Percentiles rank a stretch among this genome's conserved stretches.
phyloP scores from a whole-genome alignment of 1,140 invertebrate species.

The Lasaia peninsularis region DNA sequence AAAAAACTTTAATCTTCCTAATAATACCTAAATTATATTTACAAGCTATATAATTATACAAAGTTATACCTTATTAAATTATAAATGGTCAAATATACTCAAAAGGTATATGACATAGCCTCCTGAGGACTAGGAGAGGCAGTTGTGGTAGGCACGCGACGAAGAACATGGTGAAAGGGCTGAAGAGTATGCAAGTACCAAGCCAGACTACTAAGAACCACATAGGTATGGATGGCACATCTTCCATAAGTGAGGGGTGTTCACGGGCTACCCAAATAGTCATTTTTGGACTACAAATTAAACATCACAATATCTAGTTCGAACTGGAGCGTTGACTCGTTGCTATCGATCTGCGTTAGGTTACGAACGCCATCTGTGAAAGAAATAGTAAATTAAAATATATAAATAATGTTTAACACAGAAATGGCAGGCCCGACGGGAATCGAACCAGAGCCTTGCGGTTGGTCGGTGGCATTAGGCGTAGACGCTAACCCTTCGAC shows the following conservation, averaged over 20 bases:
- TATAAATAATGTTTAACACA: not conserved
- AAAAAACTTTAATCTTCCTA: no score
- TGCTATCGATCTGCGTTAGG: constrained; percentile 35
- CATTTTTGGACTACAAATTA: constrained; percentile 44
- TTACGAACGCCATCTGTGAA: constrained; percentile 73
- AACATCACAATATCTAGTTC: constrained; percentile 17
- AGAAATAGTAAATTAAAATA: constrained; percentile 21
- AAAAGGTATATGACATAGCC: constrained; percentile 76
- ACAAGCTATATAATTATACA: constrained; percentile 21
- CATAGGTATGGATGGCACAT: constrained; percentile 59
- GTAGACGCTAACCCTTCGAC: no score
- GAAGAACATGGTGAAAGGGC: constrained; percentile 75
- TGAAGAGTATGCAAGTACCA: constrained; percentile 69
- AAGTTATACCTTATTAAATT: constrained; percentile 3
- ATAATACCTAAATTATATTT: not conserved
- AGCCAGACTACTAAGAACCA: constrained; percentile 73
- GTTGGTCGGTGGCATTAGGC: no score
- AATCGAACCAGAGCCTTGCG: no score
- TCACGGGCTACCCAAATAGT: constrained; percentile 41
- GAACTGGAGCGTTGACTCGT: constrained; percentile 6
- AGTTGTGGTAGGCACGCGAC: constrained; percentile 73
- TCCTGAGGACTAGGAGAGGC: constrained; percentile 70
- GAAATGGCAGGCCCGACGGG: no score
- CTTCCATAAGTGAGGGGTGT: constrained; percentile 43
- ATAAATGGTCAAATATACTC: constrained; percentile 67